Conservation (phyloP, 2,113 vertebrate genomes). For the Cyphomyrus plagiostoma region DNA sequence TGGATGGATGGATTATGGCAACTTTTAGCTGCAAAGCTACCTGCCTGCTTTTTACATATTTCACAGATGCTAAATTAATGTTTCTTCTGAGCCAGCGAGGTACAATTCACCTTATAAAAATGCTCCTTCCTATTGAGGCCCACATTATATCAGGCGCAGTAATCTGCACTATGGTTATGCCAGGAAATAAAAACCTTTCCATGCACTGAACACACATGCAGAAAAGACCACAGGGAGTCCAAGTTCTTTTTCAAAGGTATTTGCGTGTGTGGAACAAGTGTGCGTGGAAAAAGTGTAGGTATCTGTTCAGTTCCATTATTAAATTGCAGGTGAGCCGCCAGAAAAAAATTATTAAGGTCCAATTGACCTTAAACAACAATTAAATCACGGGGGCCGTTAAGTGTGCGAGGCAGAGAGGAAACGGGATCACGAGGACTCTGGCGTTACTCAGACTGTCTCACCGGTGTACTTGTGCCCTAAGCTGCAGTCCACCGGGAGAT, state of each 20-base stretch:
- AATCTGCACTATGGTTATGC: not conserved
- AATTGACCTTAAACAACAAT: not conserved
- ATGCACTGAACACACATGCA: not conserved
- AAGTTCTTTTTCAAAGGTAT: not conserved
- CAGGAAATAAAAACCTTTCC: not conserved
- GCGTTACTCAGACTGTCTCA: not conserved
- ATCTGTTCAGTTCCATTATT: not conserved
- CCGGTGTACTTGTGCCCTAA: not conserved
- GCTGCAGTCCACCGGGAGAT: not conserved
- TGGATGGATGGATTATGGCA: no score
- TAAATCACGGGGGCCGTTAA: not conserved
- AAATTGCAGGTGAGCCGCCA: not conserved
- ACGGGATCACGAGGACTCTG: not conserved
- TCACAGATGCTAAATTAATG: constrained; percentile 29
- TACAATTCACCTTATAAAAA: constrained; percentile 12
- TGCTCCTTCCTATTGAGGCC: not conserved
- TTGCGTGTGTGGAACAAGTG: not conserved
- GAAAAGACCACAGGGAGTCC: not conserved
- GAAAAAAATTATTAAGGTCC: not conserved
- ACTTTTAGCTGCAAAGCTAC: constrained; percentile 60
- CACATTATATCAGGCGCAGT: not conserved
- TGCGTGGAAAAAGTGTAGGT: not conserved
- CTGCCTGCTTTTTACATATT: constrained; percentile 44
- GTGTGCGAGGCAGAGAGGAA: not conserved
- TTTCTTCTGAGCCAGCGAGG: constrained; percentile 50